Evolutionary conservation across 2,113 vertebrate genomes (phyloP).

Genomic region (Plectropomus leopardus): DNA sequence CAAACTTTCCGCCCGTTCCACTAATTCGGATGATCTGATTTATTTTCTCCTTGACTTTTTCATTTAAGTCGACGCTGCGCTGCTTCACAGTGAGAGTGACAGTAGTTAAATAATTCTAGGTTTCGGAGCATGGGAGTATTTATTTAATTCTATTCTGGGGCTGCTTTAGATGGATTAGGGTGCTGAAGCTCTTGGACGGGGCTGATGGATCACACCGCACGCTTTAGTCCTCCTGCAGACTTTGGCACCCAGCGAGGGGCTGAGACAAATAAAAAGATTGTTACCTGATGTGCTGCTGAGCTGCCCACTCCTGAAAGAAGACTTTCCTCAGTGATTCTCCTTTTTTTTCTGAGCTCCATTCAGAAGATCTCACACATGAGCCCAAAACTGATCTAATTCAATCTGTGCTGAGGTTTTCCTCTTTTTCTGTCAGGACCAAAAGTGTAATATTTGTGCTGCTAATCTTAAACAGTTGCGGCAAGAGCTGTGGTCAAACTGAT

Average conservation of each 20-base stretch:
- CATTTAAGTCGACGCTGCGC: constrained; percentile 18
- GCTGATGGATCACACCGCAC: constrained; percentile 63
- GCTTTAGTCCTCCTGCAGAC: constrained; percentile 34
- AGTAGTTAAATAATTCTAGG: constrained; percentile 63
- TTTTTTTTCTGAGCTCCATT: constrained; percentile 7
- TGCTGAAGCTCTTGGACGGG: constrained; percentile 48
- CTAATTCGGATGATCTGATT: constrained; percentile 46
- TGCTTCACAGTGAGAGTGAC: constrained; percentile 32
- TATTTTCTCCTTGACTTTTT: constrained; percentile 31
- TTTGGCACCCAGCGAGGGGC: constrained; percentile 48
- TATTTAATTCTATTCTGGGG: constrained; percentile 69
- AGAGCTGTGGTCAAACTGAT: constrained; percentile 57
- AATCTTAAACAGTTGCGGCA: constrained; percentile 57
- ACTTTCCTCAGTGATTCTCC: not conserved
- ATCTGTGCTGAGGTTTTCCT: constrained; percentile 53
- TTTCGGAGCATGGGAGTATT: constrained; percentile 66
- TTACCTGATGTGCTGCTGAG: constrained; percentile 62
- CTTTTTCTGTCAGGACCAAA: constrained; percentile 30
- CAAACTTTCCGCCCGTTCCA: constrained; percentile 6
- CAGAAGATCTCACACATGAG: constrained; percentile 12
- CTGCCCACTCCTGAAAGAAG: constrained; percentile 36
- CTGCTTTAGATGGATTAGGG: constrained; percentile 67
- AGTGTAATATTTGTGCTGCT: constrained; percentile 52
- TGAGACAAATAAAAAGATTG: constrained; percentile 73
- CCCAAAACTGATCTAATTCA: constrained; percentile 27